Percentiles rank a stretch among this genome's conserved stretches.
These are phyloP conservation scores for Zaprionus capensis DNA, from an alignment of 1,140 invertebrate genomes.

Conservation along the genomic window DNA sequence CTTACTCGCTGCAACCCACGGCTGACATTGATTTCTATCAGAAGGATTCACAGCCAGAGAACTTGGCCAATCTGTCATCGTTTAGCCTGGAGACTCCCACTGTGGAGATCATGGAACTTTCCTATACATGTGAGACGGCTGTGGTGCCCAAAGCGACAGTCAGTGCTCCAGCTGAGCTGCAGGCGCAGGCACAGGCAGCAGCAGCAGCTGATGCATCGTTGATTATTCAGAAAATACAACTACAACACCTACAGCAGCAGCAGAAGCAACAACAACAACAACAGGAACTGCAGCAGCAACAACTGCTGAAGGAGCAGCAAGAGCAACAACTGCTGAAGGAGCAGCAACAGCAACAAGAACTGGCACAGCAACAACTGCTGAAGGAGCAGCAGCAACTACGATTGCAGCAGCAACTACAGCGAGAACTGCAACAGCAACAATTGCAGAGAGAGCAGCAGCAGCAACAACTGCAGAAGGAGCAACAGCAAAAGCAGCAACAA, in stretches of 20 bases:
- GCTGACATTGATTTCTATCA: slow-evolving; percentile 22
- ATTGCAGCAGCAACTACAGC: background rate
- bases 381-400: too few species aligned
- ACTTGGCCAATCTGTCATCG: slow-evolving; percentile 27
- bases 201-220: too few species aligned
- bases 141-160: background rate
- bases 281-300: too few species aligned
- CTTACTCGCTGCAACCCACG: slow-evolving; percentile 35
- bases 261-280: too few species aligned
- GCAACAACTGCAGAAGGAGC: background rate
- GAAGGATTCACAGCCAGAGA: slow-evolving; percentile 20
- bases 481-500: background rate
- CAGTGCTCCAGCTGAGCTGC: background rate
- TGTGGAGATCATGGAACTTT: slow-evolving; percentile 54
- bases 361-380: too few species aligned
- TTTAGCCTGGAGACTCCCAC: slow-evolving; percentile 58
- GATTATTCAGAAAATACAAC: too few species aligned
- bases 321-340: too few species aligned
- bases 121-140: slow-evolving; percentile 28
- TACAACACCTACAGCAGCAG: too few species aligned
- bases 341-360: too few species aligned
- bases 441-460: background rate
- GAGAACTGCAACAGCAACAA: background rate
- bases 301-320: too few species aligned
- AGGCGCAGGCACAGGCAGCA: background rate